Evolutionary conservation across 2,888 invertebrate genomes (phyloP).

Genomic region (Falcaria lacertinaria): DNA sequence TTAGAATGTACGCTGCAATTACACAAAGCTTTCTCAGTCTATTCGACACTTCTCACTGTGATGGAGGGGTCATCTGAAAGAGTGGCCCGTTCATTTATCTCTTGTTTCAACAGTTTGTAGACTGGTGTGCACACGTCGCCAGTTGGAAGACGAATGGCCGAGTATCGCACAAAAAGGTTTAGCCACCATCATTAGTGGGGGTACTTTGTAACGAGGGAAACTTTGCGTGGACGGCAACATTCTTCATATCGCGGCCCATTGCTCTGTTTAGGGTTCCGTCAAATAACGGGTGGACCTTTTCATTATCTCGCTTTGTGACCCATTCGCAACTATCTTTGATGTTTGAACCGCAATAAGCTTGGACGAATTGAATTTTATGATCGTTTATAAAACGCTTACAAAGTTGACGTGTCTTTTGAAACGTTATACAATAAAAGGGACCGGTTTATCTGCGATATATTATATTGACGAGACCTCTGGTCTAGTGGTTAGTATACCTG

Average conservation of each 20-base stretch:
- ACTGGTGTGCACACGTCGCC: slow-evolving; percentile 57
- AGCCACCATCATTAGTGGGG: slow-evolving; percentile 63
- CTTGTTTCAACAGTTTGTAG: slow-evolving; percentile 33
- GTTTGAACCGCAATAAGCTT: slow-evolving; percentile 48
- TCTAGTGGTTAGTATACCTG: no score
- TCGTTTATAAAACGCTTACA: slow-evolving; percentile 44
- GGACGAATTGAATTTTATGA: slow-evolving; percentile 49
- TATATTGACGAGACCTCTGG: no score
- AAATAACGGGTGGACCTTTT: slow-evolving; percentile 46
- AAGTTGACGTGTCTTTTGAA: slow-evolving; percentile 34
- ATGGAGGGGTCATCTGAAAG: slow-evolving; percentile 5
- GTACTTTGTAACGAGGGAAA: slow-evolving; percentile 56
- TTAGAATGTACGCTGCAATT: not conserved
- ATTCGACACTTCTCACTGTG: not conserved
- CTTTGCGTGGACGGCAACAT: slow-evolving; percentile 54
- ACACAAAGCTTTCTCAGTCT: not conserved
- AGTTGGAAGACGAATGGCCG: slow-evolving; percentile 67
- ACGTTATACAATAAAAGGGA: slow-evolving; percentile 25
- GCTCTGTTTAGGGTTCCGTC: slow-evolving; percentile 54
- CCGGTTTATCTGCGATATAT: slow-evolving; percentile 28
- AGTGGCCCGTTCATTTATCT: slow-evolving; percentile 38
- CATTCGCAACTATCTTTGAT: slow-evolving; percentile 59
- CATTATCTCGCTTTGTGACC: slow-evolving; percentile 50
- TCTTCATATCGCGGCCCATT: slow-evolving; percentile 63
- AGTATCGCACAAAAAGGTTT: slow-evolving; percentile 66